Conservation (phyloP, 2,888 invertebrate species). For the Zootermopsis nevadensis region DNA sequence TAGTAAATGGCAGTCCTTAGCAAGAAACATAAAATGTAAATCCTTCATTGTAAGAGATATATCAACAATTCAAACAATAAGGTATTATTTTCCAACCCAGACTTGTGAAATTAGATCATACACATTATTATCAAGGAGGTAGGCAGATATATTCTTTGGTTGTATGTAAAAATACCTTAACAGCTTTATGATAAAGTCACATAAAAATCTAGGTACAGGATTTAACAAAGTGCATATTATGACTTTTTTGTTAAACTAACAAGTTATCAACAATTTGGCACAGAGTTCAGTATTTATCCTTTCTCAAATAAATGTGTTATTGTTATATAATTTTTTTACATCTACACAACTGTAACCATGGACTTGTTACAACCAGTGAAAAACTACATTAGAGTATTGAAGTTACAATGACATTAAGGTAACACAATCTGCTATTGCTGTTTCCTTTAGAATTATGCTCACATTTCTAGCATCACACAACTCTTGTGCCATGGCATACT, state of each 20-base stretch:
- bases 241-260: constrained; percentile 47
- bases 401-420: constrained; percentile 30
- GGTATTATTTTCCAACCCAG: neutral
- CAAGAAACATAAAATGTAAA: no score
- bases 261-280: constrained; percentile 53
- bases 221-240: constrained; percentile 42
- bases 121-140: neutral
- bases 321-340: neutral
- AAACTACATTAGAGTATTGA: constrained; percentile 32
- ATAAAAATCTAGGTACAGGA: constrained; percentile 45
- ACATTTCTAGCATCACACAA: constrained; percentile 9
- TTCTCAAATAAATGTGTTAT: neutral
- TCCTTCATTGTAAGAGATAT: no score
- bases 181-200: constrained; percentile 30
- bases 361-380: neutral
- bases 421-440: constrained; percentile 48
- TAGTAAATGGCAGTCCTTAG: no score
- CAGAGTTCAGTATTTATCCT: constrained; percentile 37
- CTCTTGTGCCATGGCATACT: neutral
- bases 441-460: constrained; percentile 47
- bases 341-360: neutral
- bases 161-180: constrained; percentile 44
- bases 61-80: neutral
- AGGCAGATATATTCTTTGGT: constrained; percentile 46
- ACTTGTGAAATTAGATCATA: neutral